These are phyloP conservation scores for Apodemus agrarius DNA, from an alignment of 2,797 vertebrate species.

Conservation along the genomic window DNA sequence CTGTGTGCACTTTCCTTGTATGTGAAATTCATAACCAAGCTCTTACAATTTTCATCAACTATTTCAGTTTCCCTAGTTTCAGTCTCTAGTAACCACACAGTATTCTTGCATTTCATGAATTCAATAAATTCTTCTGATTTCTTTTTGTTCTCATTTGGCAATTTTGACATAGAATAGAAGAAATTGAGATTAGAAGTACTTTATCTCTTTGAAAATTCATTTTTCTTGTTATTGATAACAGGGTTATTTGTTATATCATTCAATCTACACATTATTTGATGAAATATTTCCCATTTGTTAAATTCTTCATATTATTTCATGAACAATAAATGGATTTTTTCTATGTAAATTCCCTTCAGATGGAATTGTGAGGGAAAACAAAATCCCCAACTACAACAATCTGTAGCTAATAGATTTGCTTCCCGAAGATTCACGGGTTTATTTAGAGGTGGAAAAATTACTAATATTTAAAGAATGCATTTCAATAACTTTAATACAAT, in stretches of 20 bases:
- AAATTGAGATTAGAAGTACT: neutral
- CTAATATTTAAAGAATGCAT: neutral
- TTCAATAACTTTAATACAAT: neutral
- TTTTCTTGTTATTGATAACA: neutral
- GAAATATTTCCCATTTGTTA: neutral
- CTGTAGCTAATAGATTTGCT: neutral
- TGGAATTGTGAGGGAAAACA: neutral
- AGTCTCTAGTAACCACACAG: neutral
- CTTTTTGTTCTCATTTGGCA: neutral
- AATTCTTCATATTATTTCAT: neutral
- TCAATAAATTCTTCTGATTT: no score
- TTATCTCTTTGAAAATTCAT: neutral
- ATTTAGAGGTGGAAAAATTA: neutral
- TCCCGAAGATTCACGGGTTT: neutral
- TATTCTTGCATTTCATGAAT: neutral
- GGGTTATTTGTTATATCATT: neutral
- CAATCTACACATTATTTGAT: neutral
- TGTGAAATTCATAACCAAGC: neutral
- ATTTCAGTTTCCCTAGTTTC: neutral
- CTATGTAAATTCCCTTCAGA: neutral
- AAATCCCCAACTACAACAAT: neutral
- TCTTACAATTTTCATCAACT: neutral
- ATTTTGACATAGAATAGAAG: no score
- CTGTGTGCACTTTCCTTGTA: no score
- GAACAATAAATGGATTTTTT: neutral